phyloP scores from a whole-genome alignment of 2,888 invertebrate species.

The Pollenia griseotomentosa region DNA sequence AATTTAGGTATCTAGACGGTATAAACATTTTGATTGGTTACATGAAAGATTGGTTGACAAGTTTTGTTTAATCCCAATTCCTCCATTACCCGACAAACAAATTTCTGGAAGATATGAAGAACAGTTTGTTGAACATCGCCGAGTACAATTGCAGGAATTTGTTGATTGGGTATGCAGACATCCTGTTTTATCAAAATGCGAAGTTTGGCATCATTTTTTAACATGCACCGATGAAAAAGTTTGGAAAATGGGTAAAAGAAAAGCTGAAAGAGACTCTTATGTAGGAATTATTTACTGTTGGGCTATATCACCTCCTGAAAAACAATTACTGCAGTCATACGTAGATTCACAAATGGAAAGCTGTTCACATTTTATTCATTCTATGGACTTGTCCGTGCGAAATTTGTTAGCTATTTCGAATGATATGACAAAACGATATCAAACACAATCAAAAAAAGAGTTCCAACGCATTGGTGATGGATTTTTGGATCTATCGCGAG shows the following conservation, averaged over 20 bases:
- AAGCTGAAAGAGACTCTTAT: constrained; percentile 96
- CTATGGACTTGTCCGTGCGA: constrained; percentile 95
- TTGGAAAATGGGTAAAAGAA: constrained; percentile 98
- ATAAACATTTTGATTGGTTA: constrained; percentile 99
- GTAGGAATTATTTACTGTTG: constrained; percentile 96
- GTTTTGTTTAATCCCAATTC: constrained; percentile 96
- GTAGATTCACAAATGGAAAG: constrained; percentile 93
- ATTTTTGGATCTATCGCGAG: constrained; percentile 92
- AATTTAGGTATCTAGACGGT: constrained; percentile 89
- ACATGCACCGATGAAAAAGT: constrained; percentile 98
- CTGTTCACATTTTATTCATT: constrained; percentile 92
- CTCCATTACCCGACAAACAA: constrained; percentile 98
- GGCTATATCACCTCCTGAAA: constrained; percentile 93
- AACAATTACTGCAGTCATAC: constrained; percentile 89
- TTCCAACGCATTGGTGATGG: constrained; percentile 95
- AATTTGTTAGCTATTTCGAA: constrained; percentile 91
- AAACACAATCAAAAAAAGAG: constrained; percentile 88
- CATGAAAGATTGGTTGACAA: constrained; percentile 97
- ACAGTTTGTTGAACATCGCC: constrained; percentile 97
- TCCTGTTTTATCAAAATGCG: constrained; percentile 95
- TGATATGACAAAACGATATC: constrained; percentile 94
- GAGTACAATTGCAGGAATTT: constrained; percentile 97
- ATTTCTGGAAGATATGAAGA: constrained; percentile 99
- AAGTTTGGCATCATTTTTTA: constrained; percentile 98
- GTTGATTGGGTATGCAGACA: constrained; percentile 98